Base-by-base conservation (phyloP, 2,797 vertebrate genomes). In the Acanthopagrus latus region DNA sequence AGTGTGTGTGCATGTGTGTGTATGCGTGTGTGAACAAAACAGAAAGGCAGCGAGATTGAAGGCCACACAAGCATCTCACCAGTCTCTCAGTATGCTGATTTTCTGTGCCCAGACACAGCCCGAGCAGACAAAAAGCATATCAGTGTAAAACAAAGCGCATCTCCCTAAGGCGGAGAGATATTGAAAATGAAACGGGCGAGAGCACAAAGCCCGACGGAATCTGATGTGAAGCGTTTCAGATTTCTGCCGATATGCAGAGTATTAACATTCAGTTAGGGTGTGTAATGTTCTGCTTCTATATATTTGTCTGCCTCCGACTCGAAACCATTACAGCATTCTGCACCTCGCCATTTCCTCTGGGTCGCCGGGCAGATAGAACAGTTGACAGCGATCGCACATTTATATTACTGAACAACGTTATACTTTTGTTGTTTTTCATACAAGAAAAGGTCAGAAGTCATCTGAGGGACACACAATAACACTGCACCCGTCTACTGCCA, bases 81-180 rank as follows among this genome's bases (percentile, higher is more conserved):
- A 68, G 65, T 51, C 69, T 79, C 75, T 76, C 76, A 76, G 46
- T 47, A 33, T 65, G 60, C 73, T 77, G 87, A 82, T 82, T 86
- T 48, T 79, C 44, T 73, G 72, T 64, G 66, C 81, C 77, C 80
- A 83, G 85, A 82, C 82, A 72, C 81, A 87, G 78, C 84, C 69
- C 67, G n/a, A 76, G 80, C 86, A 89, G 81, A 85, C 91, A 92
- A 89, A 88, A 90, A 78, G 81, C 87, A 70, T 84, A 90, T 92
- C 87, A 82, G 92, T 91, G 86, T 92, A 87, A 93, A 94, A 93
- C 86, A 91, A 91, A 91, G 89, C 88, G 88, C 74, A 74, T 91
- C 88, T 90, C 88, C 85, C 82, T 38, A 52, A 84, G 85, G 84
- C 80, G 44, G 81, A 89, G 75, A 88, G 85, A 93, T 91, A 92